Conservation (phyloP, 2,113 vertebrate species). For the Chamaea fasciata region DNA sequence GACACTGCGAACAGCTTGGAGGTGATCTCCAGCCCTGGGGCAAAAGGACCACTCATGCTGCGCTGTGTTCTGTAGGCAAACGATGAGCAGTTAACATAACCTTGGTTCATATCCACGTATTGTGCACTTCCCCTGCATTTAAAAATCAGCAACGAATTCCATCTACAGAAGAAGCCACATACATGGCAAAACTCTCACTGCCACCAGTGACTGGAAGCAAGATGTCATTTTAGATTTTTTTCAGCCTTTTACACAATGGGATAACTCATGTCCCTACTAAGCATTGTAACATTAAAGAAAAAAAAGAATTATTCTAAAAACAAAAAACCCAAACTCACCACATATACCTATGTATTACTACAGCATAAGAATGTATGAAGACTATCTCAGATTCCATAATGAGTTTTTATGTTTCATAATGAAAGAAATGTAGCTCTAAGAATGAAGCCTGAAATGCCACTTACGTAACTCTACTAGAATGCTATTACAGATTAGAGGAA, state of each 20-base stretch:
- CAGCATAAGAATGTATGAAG: background rate
- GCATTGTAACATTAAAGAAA: background rate
- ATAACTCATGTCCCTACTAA: background rate
- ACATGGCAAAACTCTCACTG: background rate
- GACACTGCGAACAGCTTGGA: constrained; percentile 89
- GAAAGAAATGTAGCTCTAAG: background rate
- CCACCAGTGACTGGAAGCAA: background rate
- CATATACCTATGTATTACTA: background rate
- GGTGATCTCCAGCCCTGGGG: constrained; percentile 84
- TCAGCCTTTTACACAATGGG: background rate
- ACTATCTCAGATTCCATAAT: background rate
- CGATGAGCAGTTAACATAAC: background rate
- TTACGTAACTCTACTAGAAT: background rate
- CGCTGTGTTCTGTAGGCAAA: constrained; percentile 84
- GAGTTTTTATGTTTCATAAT: background rate
- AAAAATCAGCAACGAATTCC: background rate
- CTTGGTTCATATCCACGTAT: background rate
- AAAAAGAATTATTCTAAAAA: background rate
- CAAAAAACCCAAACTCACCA: background rate
- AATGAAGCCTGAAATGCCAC: background rate
- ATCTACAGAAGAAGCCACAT: background rate
- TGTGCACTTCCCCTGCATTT: background rate
- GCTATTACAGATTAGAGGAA: background rate
- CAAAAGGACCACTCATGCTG: constrained; percentile 85
- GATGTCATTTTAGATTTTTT: background rate